Percentiles rank a stretch among this genome's conserved stretches.
These are phyloP conservation scores for Corythaeola cristata DNA, from an alignment of 2,113 vertebrate genomes.

Conservation along the genomic window DNA sequence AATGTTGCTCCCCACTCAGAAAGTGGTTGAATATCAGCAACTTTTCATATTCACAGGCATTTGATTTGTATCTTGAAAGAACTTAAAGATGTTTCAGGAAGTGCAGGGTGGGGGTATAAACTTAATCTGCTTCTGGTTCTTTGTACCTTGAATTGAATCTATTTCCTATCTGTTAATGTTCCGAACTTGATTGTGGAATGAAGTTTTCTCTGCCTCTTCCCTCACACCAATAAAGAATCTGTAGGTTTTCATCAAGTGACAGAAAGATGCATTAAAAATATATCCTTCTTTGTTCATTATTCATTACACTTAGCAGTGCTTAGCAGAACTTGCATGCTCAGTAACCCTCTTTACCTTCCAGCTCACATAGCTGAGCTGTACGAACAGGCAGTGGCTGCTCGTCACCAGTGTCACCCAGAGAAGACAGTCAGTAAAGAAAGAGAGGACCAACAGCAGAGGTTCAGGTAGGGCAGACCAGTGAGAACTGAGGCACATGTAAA, in stretches of 20 bases:
- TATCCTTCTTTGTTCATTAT: not conserved
- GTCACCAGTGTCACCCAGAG: not conserved
- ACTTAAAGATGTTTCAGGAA: not conserved
- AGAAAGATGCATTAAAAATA: not conserved
- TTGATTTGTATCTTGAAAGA: not conserved
- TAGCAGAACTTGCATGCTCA: not conserved
- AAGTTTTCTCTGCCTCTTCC: not conserved
- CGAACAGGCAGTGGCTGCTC: slow-evolving; percentile 45
- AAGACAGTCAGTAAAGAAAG: not conserved
- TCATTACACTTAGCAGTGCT: not conserved
- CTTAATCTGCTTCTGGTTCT: not conserved
- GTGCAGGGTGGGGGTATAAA: not conserved
- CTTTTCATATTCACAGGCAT: not conserved
- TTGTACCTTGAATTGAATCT: not conserved
- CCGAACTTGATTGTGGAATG: not conserved
- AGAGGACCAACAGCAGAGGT: slow-evolving; percentile 2
- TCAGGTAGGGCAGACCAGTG: slow-evolving; percentile 57
- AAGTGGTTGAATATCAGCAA: not conserved
- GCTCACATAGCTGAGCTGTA: slow-evolving; percentile 65
- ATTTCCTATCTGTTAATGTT: not conserved
- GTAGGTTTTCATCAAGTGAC: not conserved
- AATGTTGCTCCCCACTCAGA: not conserved
- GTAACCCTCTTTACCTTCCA: slow-evolving; percentile 40
- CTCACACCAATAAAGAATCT: not conserved
- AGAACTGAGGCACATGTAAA: not conserved